Conservation (phyloP, 1,140 invertebrate species). For the Proales similis region DNA sequence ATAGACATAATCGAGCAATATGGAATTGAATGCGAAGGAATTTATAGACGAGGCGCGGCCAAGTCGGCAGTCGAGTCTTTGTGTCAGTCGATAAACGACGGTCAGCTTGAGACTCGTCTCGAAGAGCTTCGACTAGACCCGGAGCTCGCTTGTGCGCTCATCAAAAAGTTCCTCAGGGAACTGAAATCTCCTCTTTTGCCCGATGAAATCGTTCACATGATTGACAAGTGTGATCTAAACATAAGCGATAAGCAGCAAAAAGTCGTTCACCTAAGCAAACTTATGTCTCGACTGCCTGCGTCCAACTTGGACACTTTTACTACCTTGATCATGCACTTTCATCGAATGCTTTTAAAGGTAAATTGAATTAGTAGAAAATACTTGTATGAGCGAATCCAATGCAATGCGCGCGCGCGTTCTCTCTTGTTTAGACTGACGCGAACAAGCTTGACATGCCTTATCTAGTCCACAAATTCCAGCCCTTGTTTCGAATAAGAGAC, state of each 20-base stretch:
- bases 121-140: slow-evolving; percentile 15
- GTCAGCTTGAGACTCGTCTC: neutral
- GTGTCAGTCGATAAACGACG: slow-evolving; percentile 33
- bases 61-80: slow-evolving; percentile 27
- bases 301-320: slow-evolving; percentile 30
- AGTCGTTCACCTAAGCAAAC: neutral
- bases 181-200: slow-evolving; percentile 24
- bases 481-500: slow-evolving; percentile 32
- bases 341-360: too few relatives aligned
- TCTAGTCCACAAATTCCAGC: slow-evolving; percentile 35
- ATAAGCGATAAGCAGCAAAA: slow-evolving; percentile 25
- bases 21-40: slow-evolving; percentile 6
- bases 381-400: too few relatives aligned
- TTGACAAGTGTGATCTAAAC: slow-evolving; percentile 30
- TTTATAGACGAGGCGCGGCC: slow-evolving; percentile 18
- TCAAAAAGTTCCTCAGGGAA: slow-evolving; percentile 35
- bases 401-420: too few relatives aligned
- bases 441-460: slow-evolving; percentile 17
- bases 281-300: neutral
- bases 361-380: too few relatives aligned
- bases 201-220: slow-evolving; percentile 21
- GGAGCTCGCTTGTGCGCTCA: slow-evolving; percentile 21
- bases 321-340: slow-evolving; percentile 33
- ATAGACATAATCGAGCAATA: slow-evolving; percentile 34
- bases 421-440: slow-evolving; percentile 6